A percentile compares a stretch with the other conserved stretches of the same genome.
Conservation (phyloP, 2,888 invertebrate species). For the Pterostichus niger region DNA sequence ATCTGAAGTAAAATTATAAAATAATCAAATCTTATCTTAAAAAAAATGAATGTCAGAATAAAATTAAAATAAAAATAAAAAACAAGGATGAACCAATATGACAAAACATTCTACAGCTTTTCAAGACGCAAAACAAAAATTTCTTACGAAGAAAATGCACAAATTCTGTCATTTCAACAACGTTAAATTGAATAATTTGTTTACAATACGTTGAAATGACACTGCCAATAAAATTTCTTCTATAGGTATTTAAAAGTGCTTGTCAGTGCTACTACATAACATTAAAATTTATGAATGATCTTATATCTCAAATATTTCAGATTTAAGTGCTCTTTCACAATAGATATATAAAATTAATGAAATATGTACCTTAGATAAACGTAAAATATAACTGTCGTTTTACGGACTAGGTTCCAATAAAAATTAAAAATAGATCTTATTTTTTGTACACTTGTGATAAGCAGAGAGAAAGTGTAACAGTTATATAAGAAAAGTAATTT, state of each 20-base stretch:
- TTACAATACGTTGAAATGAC: too few relatives aligned
- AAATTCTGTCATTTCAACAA: too few relatives aligned
- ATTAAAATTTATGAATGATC: conserved; percentile 7
- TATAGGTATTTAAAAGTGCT: not conserved
- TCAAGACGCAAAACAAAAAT: too few relatives aligned
- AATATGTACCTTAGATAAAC: not conserved
- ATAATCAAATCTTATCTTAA: too few relatives aligned
- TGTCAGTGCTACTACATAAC: not conserved
- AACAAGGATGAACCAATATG: too few relatives aligned
- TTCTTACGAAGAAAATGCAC: too few relatives aligned
- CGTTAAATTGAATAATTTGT: too few relatives aligned
- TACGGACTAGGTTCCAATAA: not conserved
- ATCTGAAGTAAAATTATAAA: too few relatives aligned
- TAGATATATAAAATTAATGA: not conserved
- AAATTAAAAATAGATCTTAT: not conserved
- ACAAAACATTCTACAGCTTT: too few relatives aligned
- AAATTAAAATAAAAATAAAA: too few relatives aligned
- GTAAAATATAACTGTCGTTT: not conserved
- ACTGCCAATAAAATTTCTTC: too few relatives aligned
- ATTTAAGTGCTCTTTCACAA: not conserved
- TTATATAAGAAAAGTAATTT: conserved; percentile 7
- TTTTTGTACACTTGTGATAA: not conserved
- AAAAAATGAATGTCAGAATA: too few relatives aligned
- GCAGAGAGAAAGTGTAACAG: not conserved
- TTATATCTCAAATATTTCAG: not conserved